Evolutionary conservation across 1,140 invertebrate genomes (phyloP), one percentile per base, ranked within the genome.

Genomic region (Drosophila kohkoa): DNA sequence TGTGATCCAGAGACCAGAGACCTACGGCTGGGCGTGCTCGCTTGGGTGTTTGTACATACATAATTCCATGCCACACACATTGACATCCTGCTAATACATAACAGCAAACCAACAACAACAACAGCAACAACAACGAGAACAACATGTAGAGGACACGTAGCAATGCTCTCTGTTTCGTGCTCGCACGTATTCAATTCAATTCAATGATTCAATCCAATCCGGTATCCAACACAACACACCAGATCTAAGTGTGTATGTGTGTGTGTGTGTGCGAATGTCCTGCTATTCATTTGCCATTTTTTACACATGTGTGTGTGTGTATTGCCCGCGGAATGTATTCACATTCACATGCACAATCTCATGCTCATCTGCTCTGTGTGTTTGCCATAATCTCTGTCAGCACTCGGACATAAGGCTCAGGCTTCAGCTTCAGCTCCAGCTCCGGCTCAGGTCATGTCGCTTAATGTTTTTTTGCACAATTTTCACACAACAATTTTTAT

Each of bases 161-260:
- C 45, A 58, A 54, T 68, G 49, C 66, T 70, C 62, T 72, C 48
- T 67, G 74, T 79, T 87, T 68, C 83, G 80, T 88, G 83, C 77
- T 78, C 62, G 68, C 85, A 89, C 85, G 85, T 89, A 89, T 89
- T 89, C 85, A 89, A 89, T 89, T 89, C 85, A 82, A 89, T 89
- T 89, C 85, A 89, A 89, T 89, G 85, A 87, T 81, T 86, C 82
- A 86, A 86, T 87, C 79, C 81, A 58, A 80, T 87, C 69, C 80
- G 45, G 75, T 45, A 67, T 65, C 63, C 65, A 43, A 59, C 43
- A 68, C 60, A 32, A 25, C 41, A 46, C 13, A 25, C 20, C 20
- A 25, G 20, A 25, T 25, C 20, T 25, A 25, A 25, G 43, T 62
- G 60, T 58, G 25, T 48, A 25, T 71, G 25, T 52, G 46, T 72